These are phyloP conservation scores for Apaloderma vittatum DNA, from an alignment of 2,113 vertebrate genomes.

Conservation along the genomic window DNA sequence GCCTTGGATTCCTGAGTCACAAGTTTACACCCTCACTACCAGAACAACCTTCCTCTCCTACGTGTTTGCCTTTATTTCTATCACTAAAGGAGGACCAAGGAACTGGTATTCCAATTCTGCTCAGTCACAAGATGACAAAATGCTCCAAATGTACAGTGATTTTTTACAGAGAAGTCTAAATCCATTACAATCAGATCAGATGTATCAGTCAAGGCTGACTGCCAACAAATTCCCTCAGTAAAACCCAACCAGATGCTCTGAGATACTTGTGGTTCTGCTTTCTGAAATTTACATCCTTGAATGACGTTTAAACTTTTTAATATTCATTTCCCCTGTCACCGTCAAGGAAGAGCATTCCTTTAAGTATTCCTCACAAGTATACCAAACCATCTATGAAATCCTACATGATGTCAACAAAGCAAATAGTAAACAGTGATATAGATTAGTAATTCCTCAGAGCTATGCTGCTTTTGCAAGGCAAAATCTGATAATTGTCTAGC, in stretches of 20 bases:
- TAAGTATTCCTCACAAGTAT: not conserved
- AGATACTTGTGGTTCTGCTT: not conserved
- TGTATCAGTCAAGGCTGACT: not conserved
- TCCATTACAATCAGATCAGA: not conserved
- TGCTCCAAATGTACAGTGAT: not conserved
- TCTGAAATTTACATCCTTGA: conserved; percentile 12
- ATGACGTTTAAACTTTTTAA: not conserved
- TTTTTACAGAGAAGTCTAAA: not conserved
- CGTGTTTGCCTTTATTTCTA: not conserved
- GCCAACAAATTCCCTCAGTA: not conserved
- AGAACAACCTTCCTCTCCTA: not conserved
- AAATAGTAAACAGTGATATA: not conserved
- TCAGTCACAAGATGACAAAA: not conserved
- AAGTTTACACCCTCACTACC: not conserved
- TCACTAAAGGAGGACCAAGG: not conserved
- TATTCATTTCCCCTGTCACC: conserved; percentile 13
- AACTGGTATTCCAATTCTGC: not conserved
- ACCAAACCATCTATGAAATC: not conserved
- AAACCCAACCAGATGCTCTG: not conserved
- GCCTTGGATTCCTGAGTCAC: not conserved
- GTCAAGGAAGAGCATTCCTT: not conserved
- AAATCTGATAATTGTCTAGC: not conserved
- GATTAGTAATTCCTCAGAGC: not conserved
- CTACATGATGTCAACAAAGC: not conserved
- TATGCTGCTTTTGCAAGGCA: not conserved